These are phyloP conservation scores for Achroia grisella DNA, from an alignment of 1,140 invertebrate species.

Conservation along the genomic window DNA sequence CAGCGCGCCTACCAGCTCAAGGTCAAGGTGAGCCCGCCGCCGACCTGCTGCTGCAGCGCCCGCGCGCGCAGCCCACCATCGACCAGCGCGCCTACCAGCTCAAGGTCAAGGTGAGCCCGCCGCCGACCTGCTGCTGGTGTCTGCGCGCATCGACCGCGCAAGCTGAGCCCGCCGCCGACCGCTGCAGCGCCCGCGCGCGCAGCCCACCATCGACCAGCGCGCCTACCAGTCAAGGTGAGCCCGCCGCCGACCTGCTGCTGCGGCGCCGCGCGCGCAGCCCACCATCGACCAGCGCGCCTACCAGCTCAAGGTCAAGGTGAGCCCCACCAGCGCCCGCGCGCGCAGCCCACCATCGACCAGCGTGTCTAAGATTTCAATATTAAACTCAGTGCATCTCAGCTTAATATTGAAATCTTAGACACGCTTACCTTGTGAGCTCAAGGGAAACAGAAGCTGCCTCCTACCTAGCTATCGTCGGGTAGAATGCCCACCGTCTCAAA, in stretches of 20 bases:
- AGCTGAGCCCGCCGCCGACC: slow-evolving; percentile 76
- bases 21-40: slow-evolving; percentile 77
- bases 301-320: slow-evolving; percentile 80
- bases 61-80: slow-evolving; percentile 83
- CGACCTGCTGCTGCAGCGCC: slow-evolving; percentile 79
- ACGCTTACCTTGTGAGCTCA: slow-evolving; percentile 79
- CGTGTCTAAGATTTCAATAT: slow-evolving; percentile 75
- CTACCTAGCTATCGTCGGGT: slow-evolving; percentile 92
- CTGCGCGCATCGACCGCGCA: slow-evolving; percentile 79
- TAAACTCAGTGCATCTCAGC: slow-evolving; percentile 71
- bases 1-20: slow-evolving; percentile 84
- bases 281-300: slow-evolving; percentile 91
- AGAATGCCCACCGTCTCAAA: slow-evolving; percentile 83
- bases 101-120: slow-evolving; percentile 77
- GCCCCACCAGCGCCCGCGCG: slow-evolving; percentile 85
- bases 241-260: slow-evolving; percentile 84
- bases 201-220: slow-evolving; percentile 82
- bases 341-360: slow-evolving; percentile 77
- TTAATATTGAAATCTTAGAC: slow-evolving; percentile 79
- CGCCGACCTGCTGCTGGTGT: slow-evolving; percentile 53
- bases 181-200: slow-evolving; percentile 86
- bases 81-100: slow-evolving; percentile 73
- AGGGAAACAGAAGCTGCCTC: slow-evolving; percentile 78
- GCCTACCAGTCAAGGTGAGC: slow-evolving; percentile 80
- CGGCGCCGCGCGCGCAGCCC: slow-evolving; percentile 91